Percentiles rank a stretch among this genome's conserved stretches.
phyloP scores from a whole-genome alignment of 2,888 invertebrate genomes.

The Formica aserva region DNA sequence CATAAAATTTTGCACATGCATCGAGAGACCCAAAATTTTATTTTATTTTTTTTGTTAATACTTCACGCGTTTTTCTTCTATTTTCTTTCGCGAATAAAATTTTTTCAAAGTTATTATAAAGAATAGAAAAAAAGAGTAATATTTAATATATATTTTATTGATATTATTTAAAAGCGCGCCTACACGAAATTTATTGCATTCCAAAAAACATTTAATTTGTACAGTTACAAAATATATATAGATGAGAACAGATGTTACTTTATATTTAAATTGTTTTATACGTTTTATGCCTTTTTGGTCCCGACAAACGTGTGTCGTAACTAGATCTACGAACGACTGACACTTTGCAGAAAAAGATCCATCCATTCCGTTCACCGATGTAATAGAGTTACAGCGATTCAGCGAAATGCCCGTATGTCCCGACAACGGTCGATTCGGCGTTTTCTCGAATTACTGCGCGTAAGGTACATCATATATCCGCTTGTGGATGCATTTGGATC shows the following conservation, averaged over 20 bases:
- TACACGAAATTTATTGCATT: not conserved
- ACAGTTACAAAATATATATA: not conserved
- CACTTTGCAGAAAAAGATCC: slow-evolving; percentile 38
- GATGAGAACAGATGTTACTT: not conserved
- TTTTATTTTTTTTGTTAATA: not conserved
- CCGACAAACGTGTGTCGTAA: slow-evolving; percentile 16
- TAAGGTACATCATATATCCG: slow-evolving; percentile 3
- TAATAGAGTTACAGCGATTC: slow-evolving; percentile 50
- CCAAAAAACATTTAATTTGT: slow-evolving; percentile 4
- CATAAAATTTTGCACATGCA: not conserved
- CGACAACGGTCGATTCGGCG: slow-evolving; percentile 19
- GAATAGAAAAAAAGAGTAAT: not conserved
- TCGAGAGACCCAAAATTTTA: slow-evolving; percentile 1
- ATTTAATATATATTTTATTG: not conserved
- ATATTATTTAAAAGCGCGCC: not conserved
- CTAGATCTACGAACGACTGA: slow-evolving; percentile 38
- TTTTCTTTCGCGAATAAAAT: not conserved
- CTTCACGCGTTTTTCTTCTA: not conserved
- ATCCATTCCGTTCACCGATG: slow-evolving; percentile 34
- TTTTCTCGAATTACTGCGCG: slow-evolving; percentile 11
- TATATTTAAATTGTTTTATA: slow-evolving; percentile 30
- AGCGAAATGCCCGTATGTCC: slow-evolving; percentile 27
- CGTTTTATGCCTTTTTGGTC: slow-evolving; percentile 13
- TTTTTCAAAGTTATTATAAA: not conserved
- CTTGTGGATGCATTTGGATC: not conserved